Percentiles rank a stretch among this genome's conserved stretches.
Evolutionary conservation across 2,888 invertebrate genomes (phyloP).

Genomic region (Campoplex capitator): DNA sequence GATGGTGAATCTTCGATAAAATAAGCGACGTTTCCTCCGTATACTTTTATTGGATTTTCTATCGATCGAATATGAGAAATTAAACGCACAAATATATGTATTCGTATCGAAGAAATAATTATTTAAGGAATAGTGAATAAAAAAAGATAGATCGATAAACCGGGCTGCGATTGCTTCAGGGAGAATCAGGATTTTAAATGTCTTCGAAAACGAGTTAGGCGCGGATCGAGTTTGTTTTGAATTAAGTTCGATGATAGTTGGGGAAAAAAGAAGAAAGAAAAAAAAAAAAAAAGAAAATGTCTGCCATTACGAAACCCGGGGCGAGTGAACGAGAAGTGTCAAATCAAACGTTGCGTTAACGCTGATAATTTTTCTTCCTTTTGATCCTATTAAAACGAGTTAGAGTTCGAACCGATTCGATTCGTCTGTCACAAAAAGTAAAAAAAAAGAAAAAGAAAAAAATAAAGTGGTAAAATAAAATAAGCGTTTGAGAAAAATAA

Average conservation of each 20-base stretch:
- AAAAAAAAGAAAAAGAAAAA: neutral
- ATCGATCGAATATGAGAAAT: neutral
- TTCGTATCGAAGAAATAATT: neutral
- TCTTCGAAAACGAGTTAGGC: neutral
- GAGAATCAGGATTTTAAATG: neutral
- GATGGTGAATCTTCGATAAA: neutral
- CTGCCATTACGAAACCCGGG: neutral
- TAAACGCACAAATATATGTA: neutral
- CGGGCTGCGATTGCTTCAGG: neutral
- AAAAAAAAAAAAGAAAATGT: neutral
- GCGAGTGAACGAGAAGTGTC: neutral
- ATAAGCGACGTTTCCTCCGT: neutral
- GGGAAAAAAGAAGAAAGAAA: neutral
- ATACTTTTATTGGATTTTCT: neutral
- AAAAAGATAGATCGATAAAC: neutral
- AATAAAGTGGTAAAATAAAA: neutral
- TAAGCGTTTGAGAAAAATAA: neutral
- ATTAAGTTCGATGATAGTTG: neutral
- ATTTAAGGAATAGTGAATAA: neutral
- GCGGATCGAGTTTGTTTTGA: conserved; percentile 3
- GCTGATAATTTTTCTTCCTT: neutral
- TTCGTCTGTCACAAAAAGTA: neutral
- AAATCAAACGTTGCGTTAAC: conserved; percentile 4
- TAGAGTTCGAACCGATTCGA: conserved; percentile 2
- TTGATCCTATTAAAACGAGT: conserved; percentile 17